Evolutionary conservation across 53 echinoderm and acorn worm species (phyloP), one percentile per base, ranked within the genome.

Genomic region (Astropecten irregularis): DNA sequence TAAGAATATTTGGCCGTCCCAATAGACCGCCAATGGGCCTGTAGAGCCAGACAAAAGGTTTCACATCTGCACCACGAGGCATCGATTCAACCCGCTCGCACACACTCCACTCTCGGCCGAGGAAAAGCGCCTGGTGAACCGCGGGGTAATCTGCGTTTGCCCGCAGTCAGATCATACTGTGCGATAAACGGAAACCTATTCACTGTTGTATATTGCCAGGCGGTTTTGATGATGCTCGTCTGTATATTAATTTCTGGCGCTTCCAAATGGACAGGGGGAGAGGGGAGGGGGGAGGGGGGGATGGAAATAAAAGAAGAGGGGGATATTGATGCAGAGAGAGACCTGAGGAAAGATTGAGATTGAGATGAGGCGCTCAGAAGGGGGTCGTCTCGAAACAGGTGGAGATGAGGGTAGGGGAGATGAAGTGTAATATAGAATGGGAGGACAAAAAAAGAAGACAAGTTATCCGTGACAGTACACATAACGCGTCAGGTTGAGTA

Each of bases 171-270:
- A 79, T 79, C 61, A 44, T 3, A n/a, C 46, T 31, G 61, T 16
- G 79, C 28, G 47, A 79, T 61, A 61, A 79, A 79, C 79, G 79
- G 79, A 79, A 61, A 79, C 79, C 33, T 9, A 18, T 10, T 42
- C 42, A 11, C 42, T 42, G 42, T 8, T 11, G 42, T 11, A 11
- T 6, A 42, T 11, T 6, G 42, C 42, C 42, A 11, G 42, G 42
- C 42, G 42, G 42, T 6, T 11, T 11, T 6, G 42, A 11, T 46
- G 47, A 3, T 22, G 47, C 28, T 2, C 20, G 9, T 22, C 13
- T 34, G 42, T 68, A 42, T 68, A 68, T 68, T 68, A 68, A 68
- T 68, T 68, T 68, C 64, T 66, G 48, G 60, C 61, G 51, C 22
- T 49, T 66, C 32, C 33, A 73, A 53, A 51, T 73, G 55, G 66